phyloP scores from a whole-genome alignment of 2,888 invertebrate species.

The Peribatodes rhomboidaria region DNA sequence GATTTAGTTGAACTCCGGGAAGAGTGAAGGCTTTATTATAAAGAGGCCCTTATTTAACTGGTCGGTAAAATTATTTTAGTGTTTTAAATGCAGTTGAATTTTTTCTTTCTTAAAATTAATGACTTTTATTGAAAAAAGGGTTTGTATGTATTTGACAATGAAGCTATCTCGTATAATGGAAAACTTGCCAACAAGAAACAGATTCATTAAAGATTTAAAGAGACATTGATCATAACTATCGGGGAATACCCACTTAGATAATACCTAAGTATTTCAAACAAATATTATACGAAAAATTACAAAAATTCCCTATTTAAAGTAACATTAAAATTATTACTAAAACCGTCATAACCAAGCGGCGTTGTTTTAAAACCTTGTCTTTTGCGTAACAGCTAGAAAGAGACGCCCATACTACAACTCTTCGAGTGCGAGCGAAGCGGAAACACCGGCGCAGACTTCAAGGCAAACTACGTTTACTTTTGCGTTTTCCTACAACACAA shows the following conservation, averaged over 20 bases:
- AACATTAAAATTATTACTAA: conserved; percentile 42
- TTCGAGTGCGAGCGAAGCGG: conserved; percentile 56
- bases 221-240: neutral
- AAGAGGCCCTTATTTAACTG: too few relatives aligned
- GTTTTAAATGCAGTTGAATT: neutral
- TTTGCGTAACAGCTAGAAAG: conserved; percentile 71
- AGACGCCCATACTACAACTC: conserved; percentile 54
- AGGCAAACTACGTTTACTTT: conserved; percentile 83
- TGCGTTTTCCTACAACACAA: conserved; percentile 71
- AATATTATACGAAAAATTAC: neutral
- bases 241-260: too few relatives aligned
- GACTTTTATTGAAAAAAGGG: too few relatives aligned
- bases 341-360: conserved; percentile 61
- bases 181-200: too few relatives aligned
- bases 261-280: too few relatives aligned
- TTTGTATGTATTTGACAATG: too few relatives aligned
- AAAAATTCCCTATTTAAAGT: conserved; percentile 9
- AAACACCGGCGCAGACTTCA: conserved; percentile 68
- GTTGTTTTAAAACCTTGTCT: conserved; percentile 67
- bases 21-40: too few relatives aligned
- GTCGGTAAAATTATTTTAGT: neutral
- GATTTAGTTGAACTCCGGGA: too few relatives aligned
- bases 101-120: too few relatives aligned
- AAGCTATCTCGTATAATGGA: too few relatives aligned
- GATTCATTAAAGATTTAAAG: too few relatives aligned